These are phyloP conservation scores for Cryptophagus acutangulus DNA, from an alignment of 2,888 invertebrate species.

Conservation along the genomic window DNA sequence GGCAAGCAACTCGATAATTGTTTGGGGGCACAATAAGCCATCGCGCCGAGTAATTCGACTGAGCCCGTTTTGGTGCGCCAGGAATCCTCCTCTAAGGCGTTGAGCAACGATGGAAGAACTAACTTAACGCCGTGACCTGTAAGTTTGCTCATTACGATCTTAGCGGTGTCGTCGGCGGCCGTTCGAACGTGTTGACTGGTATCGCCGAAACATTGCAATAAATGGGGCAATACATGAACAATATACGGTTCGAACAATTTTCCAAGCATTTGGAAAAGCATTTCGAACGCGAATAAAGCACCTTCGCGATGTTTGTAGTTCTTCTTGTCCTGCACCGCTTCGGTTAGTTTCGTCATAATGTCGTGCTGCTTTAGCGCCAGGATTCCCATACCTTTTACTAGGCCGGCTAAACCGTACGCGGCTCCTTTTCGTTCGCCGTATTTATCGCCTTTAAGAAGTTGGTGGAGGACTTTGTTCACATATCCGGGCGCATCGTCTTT, in stretches of 20 bases:
- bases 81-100: conserved; percentile 93
- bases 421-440: conserved; percentile 94
- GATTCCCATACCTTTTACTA: conserved; percentile 96
- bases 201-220: conserved; percentile 94
- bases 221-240: conserved; percentile 91
- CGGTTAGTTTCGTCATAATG: conserved; percentile 89
- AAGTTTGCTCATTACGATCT: conserved; percentile 91
- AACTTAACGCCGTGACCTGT: conserved; percentile 97
- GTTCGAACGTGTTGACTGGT: conserved; percentile 90
- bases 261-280: conserved; percentile 91
- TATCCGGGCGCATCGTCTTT: conserved; percentile 86
- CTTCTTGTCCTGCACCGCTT: conserved; percentile 95
- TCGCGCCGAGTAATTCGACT: conserved; percentile 91
- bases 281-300: conserved; percentile 95
- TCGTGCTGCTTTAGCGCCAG: conserved; percentile 90
- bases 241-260: conserved; percentile 98
- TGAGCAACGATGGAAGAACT: conserved; percentile 87
- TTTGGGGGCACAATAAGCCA: conserved; percentile 99
- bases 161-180: conserved; percentile 94
- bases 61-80: conserved; percentile 98
- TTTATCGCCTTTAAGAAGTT: conserved; percentile 83
- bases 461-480: conserved; percentile 79
- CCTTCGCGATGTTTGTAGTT: conserved; percentile 92
- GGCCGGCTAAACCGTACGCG: conserved; percentile 94
- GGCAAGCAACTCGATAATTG: conserved; percentile 97